These are phyloP conservation scores for Empis stercorea DNA, from an alignment of 2,888 invertebrate genomes.

Conservation along the genomic window DNA sequence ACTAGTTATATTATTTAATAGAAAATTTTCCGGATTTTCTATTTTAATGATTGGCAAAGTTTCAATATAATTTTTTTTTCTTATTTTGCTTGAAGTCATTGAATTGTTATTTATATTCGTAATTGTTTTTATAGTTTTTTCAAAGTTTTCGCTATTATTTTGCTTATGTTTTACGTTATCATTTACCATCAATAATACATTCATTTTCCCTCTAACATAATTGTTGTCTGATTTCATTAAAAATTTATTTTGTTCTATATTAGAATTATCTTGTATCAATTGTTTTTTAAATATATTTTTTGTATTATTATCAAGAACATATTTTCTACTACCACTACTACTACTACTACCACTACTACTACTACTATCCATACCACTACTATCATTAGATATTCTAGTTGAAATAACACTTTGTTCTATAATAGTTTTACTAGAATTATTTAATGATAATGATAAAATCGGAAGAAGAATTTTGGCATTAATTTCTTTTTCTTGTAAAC, in stretches of 20 bases:
- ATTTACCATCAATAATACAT: too few species aligned
- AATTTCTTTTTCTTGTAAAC: not conserved
- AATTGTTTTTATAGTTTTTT: too few species aligned
- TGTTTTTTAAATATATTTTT: not conserved
- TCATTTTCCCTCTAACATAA: slow-evolving; percentile 7
- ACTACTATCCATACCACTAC: too few species aligned
- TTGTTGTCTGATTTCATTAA: slow-evolving; percentile 16
- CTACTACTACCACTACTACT: too few species aligned
- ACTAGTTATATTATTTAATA: too few species aligned
- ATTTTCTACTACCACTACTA: too few species aligned
- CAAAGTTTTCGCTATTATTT: not conserved
- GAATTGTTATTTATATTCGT: too few species aligned
- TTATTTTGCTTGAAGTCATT: too few species aligned
- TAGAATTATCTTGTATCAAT: not conserved
- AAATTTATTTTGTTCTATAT: not conserved
- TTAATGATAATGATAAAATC: not conserved
- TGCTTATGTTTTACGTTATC: not conserved
- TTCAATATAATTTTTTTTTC: too few species aligned
- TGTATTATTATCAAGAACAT: not conserved
- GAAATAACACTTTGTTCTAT: not conserved
- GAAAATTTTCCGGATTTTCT: too few species aligned
- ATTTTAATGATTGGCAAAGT: too few species aligned
- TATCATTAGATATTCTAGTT: too few species aligned
- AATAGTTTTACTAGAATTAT: not conserved
- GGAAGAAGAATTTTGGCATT: not conserved